These are phyloP conservation scores for Podarcis raffonei DNA, from an alignment of 2,113 vertebrate species.

Conservation along the genomic window DNA sequence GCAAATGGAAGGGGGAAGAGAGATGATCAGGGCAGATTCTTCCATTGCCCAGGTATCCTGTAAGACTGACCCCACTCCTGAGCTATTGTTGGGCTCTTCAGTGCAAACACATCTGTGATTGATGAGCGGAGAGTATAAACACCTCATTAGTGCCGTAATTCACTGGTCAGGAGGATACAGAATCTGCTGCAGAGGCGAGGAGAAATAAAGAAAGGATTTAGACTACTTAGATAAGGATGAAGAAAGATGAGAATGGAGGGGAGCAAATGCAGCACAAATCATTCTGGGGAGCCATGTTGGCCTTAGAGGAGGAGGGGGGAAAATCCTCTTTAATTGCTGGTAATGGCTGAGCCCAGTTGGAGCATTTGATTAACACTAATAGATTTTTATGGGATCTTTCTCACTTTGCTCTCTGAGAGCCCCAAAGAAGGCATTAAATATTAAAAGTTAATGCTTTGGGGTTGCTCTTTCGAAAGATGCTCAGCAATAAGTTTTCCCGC, in stretches of 20 bases:
- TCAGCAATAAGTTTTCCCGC: constrained; percentile 73
- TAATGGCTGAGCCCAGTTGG: constrained; percentile 73
- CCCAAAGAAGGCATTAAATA: constrained; percentile 76
- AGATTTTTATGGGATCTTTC: constrained; percentile 78
- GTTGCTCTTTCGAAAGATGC: constrained; percentile 71
- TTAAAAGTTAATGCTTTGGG: constrained; percentile 72
- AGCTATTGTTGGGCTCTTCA: constrained; percentile 49
- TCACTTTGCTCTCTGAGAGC: constrained; percentile 74
- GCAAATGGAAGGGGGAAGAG: constrained; percentile 16
- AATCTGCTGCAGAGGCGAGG: constrained; percentile 45
- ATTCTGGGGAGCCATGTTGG: constrained; percentile 59
- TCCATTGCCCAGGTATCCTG: constrained; percentile 50
- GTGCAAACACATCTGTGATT: constrained; percentile 61
- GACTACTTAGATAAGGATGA: constrained; percentile 49
- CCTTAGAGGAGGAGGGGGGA: constrained; percentile 35
- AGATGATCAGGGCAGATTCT: constrained; percentile 32
- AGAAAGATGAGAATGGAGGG: constrained; percentile 39
- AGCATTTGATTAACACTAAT: constrained; percentile 79
- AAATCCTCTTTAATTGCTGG: constrained; percentile 70
- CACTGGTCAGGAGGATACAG: constrained; percentile 50
- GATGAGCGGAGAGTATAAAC: constrained; percentile 68
- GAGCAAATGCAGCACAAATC: constrained; percentile 50
- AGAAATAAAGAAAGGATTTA: constrained; percentile 61
- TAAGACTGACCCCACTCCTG: constrained; percentile 45
- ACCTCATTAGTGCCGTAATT: constrained; percentile 65